phyloP scores from a whole-genome alignment of 2,888 invertebrate species.

The Coecobrya sp. region DNA sequence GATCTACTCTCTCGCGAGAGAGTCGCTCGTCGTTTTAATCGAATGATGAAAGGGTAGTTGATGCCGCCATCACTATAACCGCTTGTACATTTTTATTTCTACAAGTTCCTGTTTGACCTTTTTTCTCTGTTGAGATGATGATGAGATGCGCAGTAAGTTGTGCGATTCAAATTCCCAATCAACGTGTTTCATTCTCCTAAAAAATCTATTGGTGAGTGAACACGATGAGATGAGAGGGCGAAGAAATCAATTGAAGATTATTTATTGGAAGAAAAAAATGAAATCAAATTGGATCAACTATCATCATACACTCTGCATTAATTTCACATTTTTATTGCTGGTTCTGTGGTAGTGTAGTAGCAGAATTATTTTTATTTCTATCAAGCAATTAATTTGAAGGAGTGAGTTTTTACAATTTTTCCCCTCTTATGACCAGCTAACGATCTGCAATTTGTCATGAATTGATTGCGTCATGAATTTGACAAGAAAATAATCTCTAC shows the following conservation, averaged over 20 bases:
- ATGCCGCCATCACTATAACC: background rate
- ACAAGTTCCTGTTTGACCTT: slow-evolving; percentile 18
- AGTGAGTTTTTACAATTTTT: background rate
- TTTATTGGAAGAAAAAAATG: background rate
- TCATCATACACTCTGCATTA: background rate
- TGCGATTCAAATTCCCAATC: background rate
- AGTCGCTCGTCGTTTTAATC: slow-evolving; percentile 44
- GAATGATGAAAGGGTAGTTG: slow-evolving; percentile 55
- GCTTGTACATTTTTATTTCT: background rate
- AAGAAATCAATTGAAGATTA: slow-evolving; percentile 38
- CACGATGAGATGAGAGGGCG: background rate
- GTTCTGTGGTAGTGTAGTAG: background rate
- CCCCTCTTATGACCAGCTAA: background rate
- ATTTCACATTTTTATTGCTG: background rate
- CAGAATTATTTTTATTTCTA: background rate
- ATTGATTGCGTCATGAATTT: slow-evolving; percentile 34
- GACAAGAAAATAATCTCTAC: slow-evolving; percentile 2
- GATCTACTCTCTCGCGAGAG: slow-evolving; percentile 52
- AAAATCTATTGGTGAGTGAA: background rate
- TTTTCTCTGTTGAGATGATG: background rate
- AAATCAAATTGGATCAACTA: slow-evolving; percentile 7
- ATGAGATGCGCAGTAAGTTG: background rate
- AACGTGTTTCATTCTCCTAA: background rate
- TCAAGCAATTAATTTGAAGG: background rate
- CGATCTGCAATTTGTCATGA: slow-evolving; percentile 20